Conservation (phyloP, 2,113 vertebrate species). For the Excalfactoria chinensis region DNA sequence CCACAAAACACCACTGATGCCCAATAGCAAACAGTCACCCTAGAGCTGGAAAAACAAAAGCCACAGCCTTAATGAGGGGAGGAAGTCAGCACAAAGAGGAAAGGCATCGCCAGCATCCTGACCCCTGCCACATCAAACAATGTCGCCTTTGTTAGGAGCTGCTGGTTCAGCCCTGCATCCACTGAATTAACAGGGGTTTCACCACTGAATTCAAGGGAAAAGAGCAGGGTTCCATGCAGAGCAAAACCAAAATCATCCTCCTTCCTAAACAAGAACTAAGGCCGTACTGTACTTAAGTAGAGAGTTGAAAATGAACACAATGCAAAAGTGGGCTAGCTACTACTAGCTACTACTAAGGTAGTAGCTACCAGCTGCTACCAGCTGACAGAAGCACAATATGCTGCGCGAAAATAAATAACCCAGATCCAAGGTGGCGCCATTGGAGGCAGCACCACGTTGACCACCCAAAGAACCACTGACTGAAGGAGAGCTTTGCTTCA, state of each 20-base stretch:
- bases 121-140: not conserved
- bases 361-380: no score
- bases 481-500: not conserved
- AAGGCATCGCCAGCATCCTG: conserved; percentile 32
- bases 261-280: not conserved
- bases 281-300: not conserved
- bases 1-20: not conserved
- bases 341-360: no score
- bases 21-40: not conserved
- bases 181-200: not conserved
- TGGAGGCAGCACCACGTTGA: not conserved
- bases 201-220: not conserved
- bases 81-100: conserved; percentile 46
- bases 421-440: not conserved
- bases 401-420: not conserved
- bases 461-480: not conserved
- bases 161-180: not conserved
- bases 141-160: not conserved
- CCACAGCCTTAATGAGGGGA: conserved; percentile 21
- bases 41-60: conserved; percentile 18
- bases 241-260: not conserved
- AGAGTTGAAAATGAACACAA: not conserved
- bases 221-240: not conserved
- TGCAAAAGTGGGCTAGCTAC: not conserved
- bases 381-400: not conserved